phyloP scores from a whole-genome alignment of 1,140 invertebrate species.

The Panulirus ornatus region DNA sequence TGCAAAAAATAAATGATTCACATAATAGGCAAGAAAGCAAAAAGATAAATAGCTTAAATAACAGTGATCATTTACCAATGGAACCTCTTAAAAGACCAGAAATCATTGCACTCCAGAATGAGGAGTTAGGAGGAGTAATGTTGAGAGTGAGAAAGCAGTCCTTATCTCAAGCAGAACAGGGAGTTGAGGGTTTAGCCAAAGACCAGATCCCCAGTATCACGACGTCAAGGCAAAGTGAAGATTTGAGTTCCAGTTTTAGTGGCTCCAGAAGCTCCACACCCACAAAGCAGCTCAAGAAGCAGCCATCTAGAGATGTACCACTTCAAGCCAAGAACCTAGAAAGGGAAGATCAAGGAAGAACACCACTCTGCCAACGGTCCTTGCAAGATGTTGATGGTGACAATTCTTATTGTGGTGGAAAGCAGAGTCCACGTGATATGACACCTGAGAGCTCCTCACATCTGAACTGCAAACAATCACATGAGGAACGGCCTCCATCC shows the following conservation, averaged over 20 bases:
- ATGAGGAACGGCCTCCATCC: constrained; percentile 55
- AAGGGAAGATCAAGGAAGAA: neutral
- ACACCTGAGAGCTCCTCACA: neutral
- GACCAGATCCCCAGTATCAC: neutral
- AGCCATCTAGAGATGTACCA: constrained; percentile 62
- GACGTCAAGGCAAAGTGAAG: neutral
- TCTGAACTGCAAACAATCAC: constrained; percentile 8
- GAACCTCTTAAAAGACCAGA: constrained; percentile 53
- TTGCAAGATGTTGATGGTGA: constrained; percentile 9
- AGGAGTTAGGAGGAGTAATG: constrained; percentile 32
- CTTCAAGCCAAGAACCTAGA: constrained; percentile 5
- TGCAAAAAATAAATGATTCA: constrained; percentile 5
- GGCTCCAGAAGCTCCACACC: constrained; percentile 44
- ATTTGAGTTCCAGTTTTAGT: neutral
- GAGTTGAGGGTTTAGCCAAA: neutral
- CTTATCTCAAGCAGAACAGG: neutral
- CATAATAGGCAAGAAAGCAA: neutral
- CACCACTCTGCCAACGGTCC: neutral
- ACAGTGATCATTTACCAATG: constrained; percentile 8
- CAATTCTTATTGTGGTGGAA: neutral
- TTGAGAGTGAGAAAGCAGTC: constrained; percentile 34
- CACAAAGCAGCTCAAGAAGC: constrained; percentile 43
- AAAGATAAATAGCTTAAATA: neutral
- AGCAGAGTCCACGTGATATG: neutral
- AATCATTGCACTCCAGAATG: constrained; percentile 56